Conservation (phyloP, 2,888 invertebrate genomes). For the Notodonta ziczac region DNA sequence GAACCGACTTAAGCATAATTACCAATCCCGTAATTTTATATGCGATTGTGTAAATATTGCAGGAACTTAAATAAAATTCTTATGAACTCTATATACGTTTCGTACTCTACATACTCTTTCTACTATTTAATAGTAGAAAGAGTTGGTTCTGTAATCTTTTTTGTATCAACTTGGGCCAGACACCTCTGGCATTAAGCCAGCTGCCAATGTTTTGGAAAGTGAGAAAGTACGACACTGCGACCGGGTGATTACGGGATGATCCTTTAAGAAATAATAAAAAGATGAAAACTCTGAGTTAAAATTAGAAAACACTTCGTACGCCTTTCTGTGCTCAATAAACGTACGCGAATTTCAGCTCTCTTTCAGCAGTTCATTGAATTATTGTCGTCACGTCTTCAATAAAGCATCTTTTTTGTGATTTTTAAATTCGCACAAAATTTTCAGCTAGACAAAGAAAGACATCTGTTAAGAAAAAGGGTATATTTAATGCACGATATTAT, state of each 20-base stretch:
- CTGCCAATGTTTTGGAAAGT: slow-evolving; percentile 40
- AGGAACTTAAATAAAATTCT: background rate
- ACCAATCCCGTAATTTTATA: background rate
- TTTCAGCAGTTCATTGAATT: background rate
- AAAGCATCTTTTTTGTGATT: background rate
- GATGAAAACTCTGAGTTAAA: background rate
- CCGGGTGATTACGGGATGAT: slow-evolving; percentile 21
- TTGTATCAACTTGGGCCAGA: slow-evolving; percentile 37
- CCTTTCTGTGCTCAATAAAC: background rate
- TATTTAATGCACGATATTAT: background rate
- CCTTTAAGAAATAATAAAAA: slow-evolving; percentile 2
- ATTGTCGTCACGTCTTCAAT: background rate
- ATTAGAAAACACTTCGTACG: background rate
- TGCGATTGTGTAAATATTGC: background rate
- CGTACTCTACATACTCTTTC: too few species aligned
- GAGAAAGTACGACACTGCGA: slow-evolving; percentile 34
- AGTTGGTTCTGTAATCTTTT: slow-evolving; percentile 27
- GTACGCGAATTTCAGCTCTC: background rate
- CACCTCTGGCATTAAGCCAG: slow-evolving; percentile 40
- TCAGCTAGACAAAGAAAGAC: background rate
- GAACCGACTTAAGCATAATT: too few species aligned
- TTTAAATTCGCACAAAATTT: background rate
- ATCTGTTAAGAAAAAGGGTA: background rate
- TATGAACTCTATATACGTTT: background rate
- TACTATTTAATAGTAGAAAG: slow-evolving; percentile 19